Conservation (phyloP, 2,888 invertebrate species). For the Phymatocera aterrima region DNA sequence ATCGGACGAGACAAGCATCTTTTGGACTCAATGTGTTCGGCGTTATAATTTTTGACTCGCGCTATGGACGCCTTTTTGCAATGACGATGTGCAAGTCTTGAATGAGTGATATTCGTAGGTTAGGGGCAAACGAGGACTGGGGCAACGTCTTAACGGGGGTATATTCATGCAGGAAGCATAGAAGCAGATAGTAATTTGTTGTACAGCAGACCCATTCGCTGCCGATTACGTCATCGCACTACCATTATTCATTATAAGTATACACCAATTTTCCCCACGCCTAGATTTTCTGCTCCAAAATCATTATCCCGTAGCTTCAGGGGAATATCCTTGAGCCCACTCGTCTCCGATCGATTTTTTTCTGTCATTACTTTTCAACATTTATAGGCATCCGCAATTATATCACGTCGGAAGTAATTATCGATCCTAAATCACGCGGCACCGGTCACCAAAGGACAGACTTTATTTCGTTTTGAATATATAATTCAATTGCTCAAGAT, state of each 20-base stretch:
- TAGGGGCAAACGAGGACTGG: no score
- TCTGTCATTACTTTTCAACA: background rate
- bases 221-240: conserved; percentile 6
- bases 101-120: no score
- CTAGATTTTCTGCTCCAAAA: conserved; percentile 5
- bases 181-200: background rate
- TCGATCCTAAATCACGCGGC: background rate
- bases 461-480: no score
- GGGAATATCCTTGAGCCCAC: conserved; percentile 1
- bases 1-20: no score
- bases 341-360: background rate
- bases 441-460: background rate
- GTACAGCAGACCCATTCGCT: background rate
- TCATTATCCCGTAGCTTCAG: background rate
- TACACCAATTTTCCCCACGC: conserved; percentile 17
- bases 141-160: no score
- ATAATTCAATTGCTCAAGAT: background rate
- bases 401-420: background rate
- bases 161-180: background rate
- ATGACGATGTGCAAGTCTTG: no score
- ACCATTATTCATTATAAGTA: conserved; percentile 21
- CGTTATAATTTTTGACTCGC: no score
- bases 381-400: background rate
- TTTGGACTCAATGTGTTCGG: no score
- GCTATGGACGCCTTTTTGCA: no score